These are phyloP conservation scores for Sphaeridia pumilis DNA, from an alignment of 2,888 invertebrate species.

Conservation along the genomic window DNA sequence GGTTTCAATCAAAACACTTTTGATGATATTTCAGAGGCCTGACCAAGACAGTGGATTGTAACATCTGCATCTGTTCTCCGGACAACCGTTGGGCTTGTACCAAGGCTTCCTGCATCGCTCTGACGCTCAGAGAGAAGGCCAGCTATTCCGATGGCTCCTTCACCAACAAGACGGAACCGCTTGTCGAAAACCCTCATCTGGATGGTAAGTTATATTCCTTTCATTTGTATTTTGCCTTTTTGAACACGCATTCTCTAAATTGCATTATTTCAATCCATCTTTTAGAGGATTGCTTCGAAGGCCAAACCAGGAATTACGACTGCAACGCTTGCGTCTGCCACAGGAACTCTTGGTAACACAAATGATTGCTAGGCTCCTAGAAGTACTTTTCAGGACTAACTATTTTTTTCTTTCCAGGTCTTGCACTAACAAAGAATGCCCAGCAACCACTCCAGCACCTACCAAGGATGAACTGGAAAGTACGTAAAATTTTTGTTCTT, in stretches of 20 bases:
- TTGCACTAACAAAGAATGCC: slow-evolving; percentile 30
- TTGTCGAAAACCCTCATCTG: slow-evolving; percentile 29
- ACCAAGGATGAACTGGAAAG: slow-evolving; percentile 17
- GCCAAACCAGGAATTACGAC: slow-evolving; percentile 21
- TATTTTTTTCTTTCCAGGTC: slow-evolving; percentile 12
- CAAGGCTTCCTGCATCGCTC: slow-evolving; percentile 30
- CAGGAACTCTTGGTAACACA: slow-evolving; percentile 26
- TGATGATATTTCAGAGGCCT: slow-evolving; percentile 19
- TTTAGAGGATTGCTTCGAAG: slow-evolving; percentile 32
- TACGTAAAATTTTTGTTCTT: neutral
- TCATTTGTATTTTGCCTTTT: neutral
- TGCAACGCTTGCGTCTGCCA: slow-evolving; percentile 35
- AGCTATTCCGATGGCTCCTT: slow-evolving; percentile 30
- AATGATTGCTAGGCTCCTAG: neutral
- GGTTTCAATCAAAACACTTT: neutral
- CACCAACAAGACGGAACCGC: slow-evolving; percentile 23
- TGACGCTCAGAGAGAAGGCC: slow-evolving; percentile 33
- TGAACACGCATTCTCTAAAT: neutral
- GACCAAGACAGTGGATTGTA: slow-evolving; percentile 33
- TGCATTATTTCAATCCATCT: neutral
- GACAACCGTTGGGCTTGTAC: slow-evolving; percentile 33
- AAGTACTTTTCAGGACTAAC: neutral
- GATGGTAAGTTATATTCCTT: slow-evolving; percentile 23
- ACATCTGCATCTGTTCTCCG: slow-evolving; percentile 31
- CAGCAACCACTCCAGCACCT: slow-evolving; percentile 19